Conservation (phyloP, 2,888 invertebrate species). For the Mayetiola destructor region DNA sequence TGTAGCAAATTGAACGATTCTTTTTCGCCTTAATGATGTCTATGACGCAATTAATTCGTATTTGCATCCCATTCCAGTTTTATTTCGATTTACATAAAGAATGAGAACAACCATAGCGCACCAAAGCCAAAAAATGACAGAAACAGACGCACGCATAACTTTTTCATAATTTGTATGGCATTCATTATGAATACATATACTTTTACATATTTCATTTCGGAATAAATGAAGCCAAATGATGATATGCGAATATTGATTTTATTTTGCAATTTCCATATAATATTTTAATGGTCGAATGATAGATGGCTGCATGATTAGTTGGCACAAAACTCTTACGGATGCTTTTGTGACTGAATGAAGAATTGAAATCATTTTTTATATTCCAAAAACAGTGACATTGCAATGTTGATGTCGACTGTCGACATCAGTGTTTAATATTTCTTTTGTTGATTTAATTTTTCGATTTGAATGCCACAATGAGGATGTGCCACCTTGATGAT, state of each 20-base stretch:
- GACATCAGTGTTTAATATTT: constrained; percentile 10
- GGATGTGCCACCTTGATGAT: not conserved
- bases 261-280: constrained; percentile 4
- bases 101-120: too few species aligned
- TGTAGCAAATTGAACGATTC: too few species aligned
- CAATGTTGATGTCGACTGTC: too few species aligned
- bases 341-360: not conserved
- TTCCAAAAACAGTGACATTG: not conserved
- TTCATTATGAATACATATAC: too few species aligned
- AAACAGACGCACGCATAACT: too few species aligned
- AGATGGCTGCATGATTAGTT: not conserved
- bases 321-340: not conserved
- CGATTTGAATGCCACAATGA: not conserved
- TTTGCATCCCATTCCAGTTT: too few species aligned
- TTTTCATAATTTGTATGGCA: too few species aligned
- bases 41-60: too few species aligned
- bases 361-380: not conserved
- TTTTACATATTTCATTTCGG: too few species aligned
- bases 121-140: too few species aligned
- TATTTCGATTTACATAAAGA: too few species aligned
- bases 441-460: constrained; percentile 9
- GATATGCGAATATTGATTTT: constrained; percentile 10
- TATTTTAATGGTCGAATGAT: constrained; percentile 8
- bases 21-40: too few species aligned
- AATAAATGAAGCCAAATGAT: not conserved